Conservation (phyloP, 2,113 vertebrate genomes). For the Brachyhypopomus occidentalis region DNA sequence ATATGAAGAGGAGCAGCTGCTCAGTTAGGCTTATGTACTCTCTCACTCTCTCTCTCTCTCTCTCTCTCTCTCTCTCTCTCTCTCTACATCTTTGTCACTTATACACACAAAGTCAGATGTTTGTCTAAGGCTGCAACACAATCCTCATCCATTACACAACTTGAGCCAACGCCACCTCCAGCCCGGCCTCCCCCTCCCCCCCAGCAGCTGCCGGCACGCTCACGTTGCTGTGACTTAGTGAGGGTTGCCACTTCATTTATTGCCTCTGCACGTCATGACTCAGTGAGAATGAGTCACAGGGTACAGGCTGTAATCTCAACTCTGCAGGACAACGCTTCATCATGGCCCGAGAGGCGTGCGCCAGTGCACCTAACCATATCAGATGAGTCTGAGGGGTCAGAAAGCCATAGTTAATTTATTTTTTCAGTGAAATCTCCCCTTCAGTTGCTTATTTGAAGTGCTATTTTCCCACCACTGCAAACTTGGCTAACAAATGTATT, state of each 20-base stretch:
- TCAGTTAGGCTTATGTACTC: conserved; percentile 46
- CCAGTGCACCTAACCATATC: conserved; percentile 29
- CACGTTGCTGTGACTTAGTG: conserved; percentile 52
- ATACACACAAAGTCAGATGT: conserved; percentile 62
- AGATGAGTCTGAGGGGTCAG: conserved; percentile 26
- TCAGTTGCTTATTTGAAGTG: no score
- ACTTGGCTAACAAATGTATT: conserved; percentile 21
- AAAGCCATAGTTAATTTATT: not conserved
- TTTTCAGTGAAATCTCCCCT: not conserved
- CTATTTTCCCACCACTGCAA: not conserved
- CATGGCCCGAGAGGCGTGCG: conserved; percentile 24
- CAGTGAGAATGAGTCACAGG: conserved; percentile 55
- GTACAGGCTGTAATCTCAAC: conserved; percentile 48
- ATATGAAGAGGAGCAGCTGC: conserved; percentile 67
- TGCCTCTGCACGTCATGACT: conserved; percentile 53
- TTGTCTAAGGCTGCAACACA: conserved; percentile 50
- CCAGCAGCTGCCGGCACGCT: conserved; percentile 58
- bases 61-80: conserved; percentile 10
- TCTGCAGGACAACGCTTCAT: conserved; percentile 49
- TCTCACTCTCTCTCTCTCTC: conserved; percentile 1
- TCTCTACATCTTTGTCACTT: not conserved
- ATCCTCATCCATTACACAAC: conserved; percentile 64
- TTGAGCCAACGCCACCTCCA: conserved; percentile 34
- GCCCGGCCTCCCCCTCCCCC: not conserved
- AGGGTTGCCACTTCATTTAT: conserved; percentile 17